Conservation (phyloP, 2,797 vertebrate species). For the Philypnodon macrostomus region DNA sequence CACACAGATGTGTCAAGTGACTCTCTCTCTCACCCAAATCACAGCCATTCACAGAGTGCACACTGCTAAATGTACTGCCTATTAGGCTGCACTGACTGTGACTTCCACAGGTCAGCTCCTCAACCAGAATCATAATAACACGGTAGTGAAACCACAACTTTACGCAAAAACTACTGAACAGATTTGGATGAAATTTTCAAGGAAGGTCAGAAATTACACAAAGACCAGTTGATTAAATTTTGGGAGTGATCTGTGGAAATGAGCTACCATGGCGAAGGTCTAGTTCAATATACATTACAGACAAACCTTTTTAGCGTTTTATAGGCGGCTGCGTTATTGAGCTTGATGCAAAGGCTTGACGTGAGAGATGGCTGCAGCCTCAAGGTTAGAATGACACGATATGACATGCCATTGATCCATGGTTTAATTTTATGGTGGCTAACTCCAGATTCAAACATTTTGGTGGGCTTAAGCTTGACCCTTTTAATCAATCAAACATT, state of each 20-base stretch:
- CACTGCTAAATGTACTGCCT: conserved; percentile 42
- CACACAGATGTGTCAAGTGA: conserved; percentile 67
- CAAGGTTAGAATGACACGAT: conserved; percentile 69
- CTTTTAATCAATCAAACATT: conserved; percentile 72
- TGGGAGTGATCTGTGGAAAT: too few relatives aligned
- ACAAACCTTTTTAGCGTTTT: too few relatives aligned
- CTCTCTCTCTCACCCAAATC: conserved; percentile 61
- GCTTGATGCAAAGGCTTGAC: conserved; percentile 53
- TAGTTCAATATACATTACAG: too few relatives aligned
- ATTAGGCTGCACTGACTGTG: conserved; percentile 38
- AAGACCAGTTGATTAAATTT: too few relatives aligned
- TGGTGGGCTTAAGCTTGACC: too few relatives aligned
- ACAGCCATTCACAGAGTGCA: conserved; percentile 57
- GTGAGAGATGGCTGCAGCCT: conserved; percentile 67
- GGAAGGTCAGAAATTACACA: too few relatives aligned
- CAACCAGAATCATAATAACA: conserved; percentile 24
- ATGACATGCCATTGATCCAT: conserved; percentile 77
- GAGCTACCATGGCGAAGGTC: too few relatives aligned
- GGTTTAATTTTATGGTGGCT: conserved; percentile 82
- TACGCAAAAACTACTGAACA: too few relatives aligned
- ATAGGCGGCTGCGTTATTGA: conserved; percentile 65
- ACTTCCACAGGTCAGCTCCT: conserved; percentile 40
- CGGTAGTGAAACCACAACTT: conserved; percentile 12
- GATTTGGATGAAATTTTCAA: too few relatives aligned
- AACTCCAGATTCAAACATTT: conserved; percentile 73